phyloP scores from a whole-genome alignment of 2,888 invertebrate genomes.

The Conops quadrifasciatus region DNA sequence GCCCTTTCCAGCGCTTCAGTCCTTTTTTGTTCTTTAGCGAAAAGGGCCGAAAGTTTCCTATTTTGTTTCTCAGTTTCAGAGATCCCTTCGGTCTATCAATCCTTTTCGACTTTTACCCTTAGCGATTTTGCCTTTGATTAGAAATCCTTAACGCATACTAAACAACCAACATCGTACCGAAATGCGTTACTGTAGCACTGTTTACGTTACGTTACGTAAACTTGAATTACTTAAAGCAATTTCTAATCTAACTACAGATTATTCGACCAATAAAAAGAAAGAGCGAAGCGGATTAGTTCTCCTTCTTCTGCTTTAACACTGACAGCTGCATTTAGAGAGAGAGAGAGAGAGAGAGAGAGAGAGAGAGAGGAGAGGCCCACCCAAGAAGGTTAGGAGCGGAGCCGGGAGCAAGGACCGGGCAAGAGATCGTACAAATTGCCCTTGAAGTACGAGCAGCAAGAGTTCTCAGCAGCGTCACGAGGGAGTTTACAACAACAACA shows the following conservation, averaged over 20 bases:
- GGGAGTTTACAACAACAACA: too few relatives aligned
- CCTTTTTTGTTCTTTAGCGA: too few relatives aligned
- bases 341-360: background rate
- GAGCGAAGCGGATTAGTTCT: background rate
- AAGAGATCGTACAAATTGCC: background rate
- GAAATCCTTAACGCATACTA: background rate
- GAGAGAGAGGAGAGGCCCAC: background rate
- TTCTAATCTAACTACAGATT: background rate
- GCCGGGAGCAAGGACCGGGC: background rate
- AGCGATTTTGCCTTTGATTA: too few relatives aligned
- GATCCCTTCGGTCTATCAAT: background rate
- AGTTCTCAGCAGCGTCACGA: background rate
- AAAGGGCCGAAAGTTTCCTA: too few relatives aligned
- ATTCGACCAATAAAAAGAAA: background rate
- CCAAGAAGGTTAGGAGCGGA: too few relatives aligned
- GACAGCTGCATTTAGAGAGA: too few relatives aligned
- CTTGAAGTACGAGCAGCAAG: background rate
- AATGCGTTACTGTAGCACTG: background rate
- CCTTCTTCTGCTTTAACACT: too few relatives aligned
- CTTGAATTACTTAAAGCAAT: background rate
- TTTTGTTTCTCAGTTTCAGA: too few relatives aligned
- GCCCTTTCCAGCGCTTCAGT: too few relatives aligned
- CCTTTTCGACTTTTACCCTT: too few relatives aligned
- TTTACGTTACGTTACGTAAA: constrained; percentile 1
- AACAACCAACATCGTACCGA: background rate